Evolutionary conservation across 2,888 invertebrate genomes (phyloP).

Genomic region (Drosophila paramelanica): DNA sequence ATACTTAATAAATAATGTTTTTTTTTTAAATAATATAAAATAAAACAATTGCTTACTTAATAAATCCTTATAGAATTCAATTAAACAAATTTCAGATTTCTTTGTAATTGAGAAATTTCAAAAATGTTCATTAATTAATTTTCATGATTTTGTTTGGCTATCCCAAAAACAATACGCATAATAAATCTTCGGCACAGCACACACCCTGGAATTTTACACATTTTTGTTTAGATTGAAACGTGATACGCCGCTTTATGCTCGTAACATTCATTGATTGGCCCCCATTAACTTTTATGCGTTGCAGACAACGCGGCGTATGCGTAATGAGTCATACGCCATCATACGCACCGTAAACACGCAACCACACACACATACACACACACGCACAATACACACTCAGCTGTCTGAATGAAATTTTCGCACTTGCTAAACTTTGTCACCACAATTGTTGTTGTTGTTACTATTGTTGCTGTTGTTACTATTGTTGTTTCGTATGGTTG

Average conservation of each 20-base stretch:
- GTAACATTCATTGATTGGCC: constrained; percentile 22
- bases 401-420: constrained; percentile 63
- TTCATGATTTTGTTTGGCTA: background rate
- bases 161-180: background rate
- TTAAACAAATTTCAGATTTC: too few species aligned
- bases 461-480: constrained; percentile 11
- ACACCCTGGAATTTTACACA: background rate
- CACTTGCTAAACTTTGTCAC: constrained; percentile 48
- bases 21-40: too few species aligned
- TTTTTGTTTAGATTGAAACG: constrained; percentile 13
- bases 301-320: constrained; percentile 70
- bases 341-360: constrained; percentile 39
- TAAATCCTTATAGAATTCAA: too few species aligned
- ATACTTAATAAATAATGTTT: too few species aligned
- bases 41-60: too few species aligned
- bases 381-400: constrained; percentile 18
- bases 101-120: too few species aligned
- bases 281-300: constrained; percentile 35
- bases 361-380: constrained; percentile 11
- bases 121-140: background rate
- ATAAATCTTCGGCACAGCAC: background rate
- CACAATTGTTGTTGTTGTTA: constrained; percentile 15
- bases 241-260: constrained; percentile 7
- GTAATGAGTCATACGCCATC: constrained; percentile 47
- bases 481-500: constrained; percentile 33